Percentiles rank a stretch among this genome's conserved stretches.
These are phyloP conservation scores for Paramisgurnus dabryanus DNA, from an alignment of 2,113 vertebrate genomes.

Conservation along the genomic window DNA sequence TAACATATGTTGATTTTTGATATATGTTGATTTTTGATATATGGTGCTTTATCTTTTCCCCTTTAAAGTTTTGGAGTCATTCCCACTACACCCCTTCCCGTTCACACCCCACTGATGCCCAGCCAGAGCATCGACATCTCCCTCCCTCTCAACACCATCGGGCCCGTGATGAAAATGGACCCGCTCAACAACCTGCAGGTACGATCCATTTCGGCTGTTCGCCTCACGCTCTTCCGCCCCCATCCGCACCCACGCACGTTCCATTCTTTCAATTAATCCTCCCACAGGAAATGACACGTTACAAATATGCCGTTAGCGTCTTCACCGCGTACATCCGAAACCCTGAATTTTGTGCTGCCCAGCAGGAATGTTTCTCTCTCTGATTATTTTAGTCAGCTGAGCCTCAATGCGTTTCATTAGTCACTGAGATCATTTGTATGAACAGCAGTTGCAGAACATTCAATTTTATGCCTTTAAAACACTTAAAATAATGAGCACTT, in stretches of 20 bases:
- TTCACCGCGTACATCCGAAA: background rate
- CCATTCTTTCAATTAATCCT: background rate
- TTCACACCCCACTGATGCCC: constrained; percentile 97
- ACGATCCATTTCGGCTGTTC: background rate
- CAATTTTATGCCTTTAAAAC: constrained; percentile 20
- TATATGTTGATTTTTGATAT: too few species aligned
- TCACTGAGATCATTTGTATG: constrained; percentile 37
- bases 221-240: background rate
- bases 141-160: constrained; percentile 93
- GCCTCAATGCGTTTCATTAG: constrained; percentile 1
- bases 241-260: background rate
- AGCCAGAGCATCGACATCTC: constrained; percentile 96
- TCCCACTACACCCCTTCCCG: constrained; percentile 88
- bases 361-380: constrained; percentile 23
- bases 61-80: constrained; percentile 89
- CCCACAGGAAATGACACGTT: background rate
- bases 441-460: constrained; percentile 18
- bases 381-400: constrained; percentile 26
- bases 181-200: constrained; percentile 99
- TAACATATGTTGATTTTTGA: background rate
- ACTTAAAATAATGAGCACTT: constrained; percentile 5
- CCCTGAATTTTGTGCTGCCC: background rate
- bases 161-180: constrained; percentile 99
- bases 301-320: background rate
- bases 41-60: background rate